Percentiles rank a stretch among this genome's conserved stretches.
phyloP scores from a whole-genome alignment of 2,888 invertebrate species.

The Xestoiulus laeticollis region DNA sequence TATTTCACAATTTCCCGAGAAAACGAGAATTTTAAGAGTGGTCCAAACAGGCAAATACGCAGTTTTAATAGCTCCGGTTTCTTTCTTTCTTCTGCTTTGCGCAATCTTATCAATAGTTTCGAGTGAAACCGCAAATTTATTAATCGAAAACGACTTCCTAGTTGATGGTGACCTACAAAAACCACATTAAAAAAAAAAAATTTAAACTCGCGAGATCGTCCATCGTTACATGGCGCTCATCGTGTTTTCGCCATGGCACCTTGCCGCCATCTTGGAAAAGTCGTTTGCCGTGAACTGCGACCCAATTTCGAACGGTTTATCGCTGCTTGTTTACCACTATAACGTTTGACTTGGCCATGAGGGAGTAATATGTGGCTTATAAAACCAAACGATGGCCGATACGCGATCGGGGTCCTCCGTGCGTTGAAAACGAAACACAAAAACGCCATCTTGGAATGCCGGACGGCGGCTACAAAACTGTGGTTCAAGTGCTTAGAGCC shows the following conservation, averaged over 20 bases:
- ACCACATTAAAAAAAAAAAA: background rate
- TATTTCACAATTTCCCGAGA: background rate
- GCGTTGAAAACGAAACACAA: background rate
- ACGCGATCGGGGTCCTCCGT: background rate
- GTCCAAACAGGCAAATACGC: background rate
- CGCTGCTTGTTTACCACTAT: background rate
- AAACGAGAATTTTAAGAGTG: conserved; percentile 2
- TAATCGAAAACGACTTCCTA: conserved; percentile 35
- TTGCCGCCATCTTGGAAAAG: background rate
- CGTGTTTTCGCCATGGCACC: conserved; percentile 10
- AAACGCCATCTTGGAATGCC: background rate
- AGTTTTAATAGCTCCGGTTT: conserved; percentile 18
- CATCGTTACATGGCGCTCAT: conserved; percentile 35
- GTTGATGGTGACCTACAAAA: conserved; percentile 36
- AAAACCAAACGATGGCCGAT: background rate
- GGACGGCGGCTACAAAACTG: background rate
- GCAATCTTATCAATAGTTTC: conserved; percentile 17
- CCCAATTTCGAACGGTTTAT: conserved; percentile 43
- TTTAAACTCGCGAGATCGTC: background rate
- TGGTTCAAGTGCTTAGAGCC: background rate
- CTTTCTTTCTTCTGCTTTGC: background rate
- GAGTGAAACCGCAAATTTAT: conserved; percentile 31
- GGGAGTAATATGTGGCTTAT: background rate
- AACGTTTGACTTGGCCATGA: conserved; percentile 19
- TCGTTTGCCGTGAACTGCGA: conserved; percentile 33